A percentile compares a stretch with the other conserved stretches of the same genome.
Evolutionary conservation across 35 echinoderm and acorn worm species (phyloP).

Genomic region (Apostichopus japonicus): DNA sequence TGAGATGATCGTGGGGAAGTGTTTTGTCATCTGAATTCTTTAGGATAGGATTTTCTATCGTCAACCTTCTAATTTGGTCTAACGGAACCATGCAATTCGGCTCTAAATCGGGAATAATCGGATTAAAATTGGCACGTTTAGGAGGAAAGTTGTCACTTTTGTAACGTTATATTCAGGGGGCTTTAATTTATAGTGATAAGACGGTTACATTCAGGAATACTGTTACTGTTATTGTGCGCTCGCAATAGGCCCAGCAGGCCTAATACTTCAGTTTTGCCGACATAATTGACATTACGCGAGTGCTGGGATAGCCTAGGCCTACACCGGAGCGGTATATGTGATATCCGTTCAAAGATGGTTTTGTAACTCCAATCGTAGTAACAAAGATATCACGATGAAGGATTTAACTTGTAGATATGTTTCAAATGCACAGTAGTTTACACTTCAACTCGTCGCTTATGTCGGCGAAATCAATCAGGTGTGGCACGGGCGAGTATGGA

Average conservation of each 20-base stretch:
- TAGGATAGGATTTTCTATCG: neutral
- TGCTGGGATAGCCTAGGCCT: neutral
- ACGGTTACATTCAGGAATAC: neutral
- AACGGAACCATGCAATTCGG: neutral
- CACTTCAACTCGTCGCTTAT: constrained; percentile 57
- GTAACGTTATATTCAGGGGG: neutral
- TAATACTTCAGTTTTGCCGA: too few species aligned
- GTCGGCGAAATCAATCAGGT: constrained; percentile 55
- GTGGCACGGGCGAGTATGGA: constrained; percentile 87
- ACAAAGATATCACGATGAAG: constrained; percentile 18
- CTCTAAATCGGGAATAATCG: constrained; percentile 11
- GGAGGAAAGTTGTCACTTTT: neutral
- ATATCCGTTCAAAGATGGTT: neutral
- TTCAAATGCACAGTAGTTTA: constrained; percentile 57
- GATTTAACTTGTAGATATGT: constrained; percentile 40
- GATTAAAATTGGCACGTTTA: neutral
- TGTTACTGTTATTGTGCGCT: neutral
- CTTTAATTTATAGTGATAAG: neutral
- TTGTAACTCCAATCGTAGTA: neutral
- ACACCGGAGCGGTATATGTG: neutral
- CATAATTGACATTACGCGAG: too few species aligned
- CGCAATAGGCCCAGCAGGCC: neutral
- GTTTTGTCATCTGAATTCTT: neutral
- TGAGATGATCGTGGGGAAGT: constrained; percentile 1
- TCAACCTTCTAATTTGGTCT: too few species aligned